phyloP scores from a whole-genome alignment of 2,888 invertebrate species.

The Thysanoteuthis rhombus region DNA sequence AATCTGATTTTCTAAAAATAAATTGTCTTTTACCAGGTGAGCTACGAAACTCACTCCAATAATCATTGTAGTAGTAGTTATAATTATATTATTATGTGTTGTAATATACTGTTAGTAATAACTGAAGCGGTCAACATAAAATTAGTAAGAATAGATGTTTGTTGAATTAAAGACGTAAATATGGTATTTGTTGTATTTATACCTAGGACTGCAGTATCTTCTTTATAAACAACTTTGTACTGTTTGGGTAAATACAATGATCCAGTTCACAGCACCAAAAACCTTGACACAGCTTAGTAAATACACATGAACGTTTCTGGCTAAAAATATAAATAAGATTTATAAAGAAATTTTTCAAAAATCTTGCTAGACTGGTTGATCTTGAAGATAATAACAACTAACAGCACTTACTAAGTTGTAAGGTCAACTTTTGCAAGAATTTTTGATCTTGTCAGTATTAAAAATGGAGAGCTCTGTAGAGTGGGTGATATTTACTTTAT shows the following conservation, averaged over 20 bases:
- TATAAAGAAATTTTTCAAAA: background rate
- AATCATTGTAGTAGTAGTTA: no score
- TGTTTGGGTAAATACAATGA: background rate
- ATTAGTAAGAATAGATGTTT: no score
- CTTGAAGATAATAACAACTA: background rate
- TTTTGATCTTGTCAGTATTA: background rate
- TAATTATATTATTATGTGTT: no score
- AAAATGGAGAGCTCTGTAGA: background rate
- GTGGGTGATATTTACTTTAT: background rate
- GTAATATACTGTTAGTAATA: no score
- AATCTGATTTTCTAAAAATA: no score
- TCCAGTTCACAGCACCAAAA: background rate
- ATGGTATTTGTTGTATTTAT: background rate
- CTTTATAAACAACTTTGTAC: no score
- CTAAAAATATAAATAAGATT: background rate
- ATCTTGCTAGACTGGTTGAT: conserved; percentile 12
- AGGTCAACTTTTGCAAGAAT: background rate
- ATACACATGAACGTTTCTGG: background rate
- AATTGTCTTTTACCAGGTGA: no score
- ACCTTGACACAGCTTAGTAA: background rate
- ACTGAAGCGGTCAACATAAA: no score
- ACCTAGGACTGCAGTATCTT: no score
- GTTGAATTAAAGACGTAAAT: background rate
- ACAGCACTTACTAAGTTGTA: background rate
- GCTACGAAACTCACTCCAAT: no score